A percentile compares a stretch with the other conserved stretches of the same genome.
Evolutionary conservation across 2,797 vertebrate genomes (phyloP).

Genomic region (Adelosebastes latens): DNA sequence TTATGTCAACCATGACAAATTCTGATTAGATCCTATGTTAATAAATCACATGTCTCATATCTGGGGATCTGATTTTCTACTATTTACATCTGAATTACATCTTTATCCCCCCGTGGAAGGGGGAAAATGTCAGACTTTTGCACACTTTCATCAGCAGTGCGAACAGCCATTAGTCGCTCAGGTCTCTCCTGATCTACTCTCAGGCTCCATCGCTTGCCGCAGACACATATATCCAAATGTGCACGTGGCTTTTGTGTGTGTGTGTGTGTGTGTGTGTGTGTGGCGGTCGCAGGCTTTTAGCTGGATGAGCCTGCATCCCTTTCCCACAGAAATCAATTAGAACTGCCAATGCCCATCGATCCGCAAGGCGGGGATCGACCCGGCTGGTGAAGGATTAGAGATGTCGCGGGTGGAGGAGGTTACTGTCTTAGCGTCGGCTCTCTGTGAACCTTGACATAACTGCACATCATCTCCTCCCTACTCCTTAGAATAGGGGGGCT

Average conservation of each 20-base stretch:
- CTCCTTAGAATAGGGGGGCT: slow-evolving; percentile 51
- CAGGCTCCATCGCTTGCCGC: not conserved
- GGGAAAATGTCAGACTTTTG: slow-evolving; percentile 41
- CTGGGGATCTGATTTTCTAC: slow-evolving; percentile 23
- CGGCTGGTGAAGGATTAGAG: slow-evolving; percentile 68
- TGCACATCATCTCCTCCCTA: slow-evolving; percentile 35
- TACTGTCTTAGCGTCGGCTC: slow-evolving; percentile 49
- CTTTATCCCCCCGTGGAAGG: slow-evolving; percentile 20
- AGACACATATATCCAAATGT: slow-evolving; percentile 14
- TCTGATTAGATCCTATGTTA: slow-evolving; percentile 37
- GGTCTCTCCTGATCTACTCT: slow-evolving; percentile 19
- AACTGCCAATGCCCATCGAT: slow-evolving; percentile 80
- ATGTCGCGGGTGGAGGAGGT: slow-evolving; percentile 36
- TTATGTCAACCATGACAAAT: slow-evolving; percentile 11
- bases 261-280: not conserved
- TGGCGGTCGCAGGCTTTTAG: slow-evolving; percentile 53
- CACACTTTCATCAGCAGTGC: slow-evolving; percentile 11
- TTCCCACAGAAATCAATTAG: slow-evolving; percentile 84
- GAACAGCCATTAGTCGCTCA: slow-evolving; percentile 7
- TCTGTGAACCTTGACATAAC: slow-evolving; percentile 67
- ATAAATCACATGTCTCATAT: slow-evolving; percentile 24
- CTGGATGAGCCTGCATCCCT: slow-evolving; percentile 60
- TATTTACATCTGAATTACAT: slow-evolving; percentile 32
- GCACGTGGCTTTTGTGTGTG: not conserved
- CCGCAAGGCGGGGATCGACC: slow-evolving; percentile 56